Conservation (phyloP, 2,888 invertebrate species). For the Macaria notata region DNA sequence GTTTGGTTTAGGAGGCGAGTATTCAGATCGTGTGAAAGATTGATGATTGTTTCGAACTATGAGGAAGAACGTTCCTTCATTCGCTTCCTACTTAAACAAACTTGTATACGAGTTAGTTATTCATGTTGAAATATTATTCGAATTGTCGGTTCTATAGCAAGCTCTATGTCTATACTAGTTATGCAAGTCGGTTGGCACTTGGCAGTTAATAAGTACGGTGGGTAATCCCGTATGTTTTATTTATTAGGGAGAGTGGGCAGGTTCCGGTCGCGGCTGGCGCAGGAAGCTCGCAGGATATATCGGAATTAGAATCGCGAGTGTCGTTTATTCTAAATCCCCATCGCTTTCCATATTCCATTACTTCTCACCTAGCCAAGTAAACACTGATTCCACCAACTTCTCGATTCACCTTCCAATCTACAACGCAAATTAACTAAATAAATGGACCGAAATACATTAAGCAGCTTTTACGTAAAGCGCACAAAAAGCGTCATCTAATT, state of each 20-base stretch:
- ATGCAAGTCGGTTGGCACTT: conserved; percentile 35
- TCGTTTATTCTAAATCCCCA: conserved; percentile 45
- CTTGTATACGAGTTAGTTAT: too few relatives aligned
- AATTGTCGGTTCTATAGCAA: too few relatives aligned
- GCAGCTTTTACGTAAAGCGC: conserved; percentile 1
- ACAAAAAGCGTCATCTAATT: conserved; percentile 31
- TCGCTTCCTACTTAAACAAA: too few relatives aligned
- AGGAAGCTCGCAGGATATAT: conserved; percentile 70
- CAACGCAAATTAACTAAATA: conserved; percentile 20
- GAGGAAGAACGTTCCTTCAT: neutral
- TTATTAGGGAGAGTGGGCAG: conserved; percentile 58
- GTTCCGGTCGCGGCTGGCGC: conserved; percentile 59
- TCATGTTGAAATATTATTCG: too few relatives aligned
- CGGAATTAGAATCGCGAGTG: conserved; percentile 70
- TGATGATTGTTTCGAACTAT: conserved; percentile 1
- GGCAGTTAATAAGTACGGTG: conserved; percentile 37
- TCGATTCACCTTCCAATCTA: conserved; percentile 26
- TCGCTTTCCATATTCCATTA: conserved; percentile 48
- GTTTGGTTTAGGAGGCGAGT: conserved; percentile 2
- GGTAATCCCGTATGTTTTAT: conserved; percentile 49
- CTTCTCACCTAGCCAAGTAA: conserved; percentile 33
- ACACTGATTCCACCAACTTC: conserved; percentile 27
- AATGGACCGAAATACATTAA: conserved; percentile 7
- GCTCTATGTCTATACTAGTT: too few relatives aligned
- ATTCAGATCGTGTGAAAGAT: conserved; percentile 11